Conservation (phyloP, 2,888 invertebrate genomes). For the Hypselothyrea guttata region DNA sequence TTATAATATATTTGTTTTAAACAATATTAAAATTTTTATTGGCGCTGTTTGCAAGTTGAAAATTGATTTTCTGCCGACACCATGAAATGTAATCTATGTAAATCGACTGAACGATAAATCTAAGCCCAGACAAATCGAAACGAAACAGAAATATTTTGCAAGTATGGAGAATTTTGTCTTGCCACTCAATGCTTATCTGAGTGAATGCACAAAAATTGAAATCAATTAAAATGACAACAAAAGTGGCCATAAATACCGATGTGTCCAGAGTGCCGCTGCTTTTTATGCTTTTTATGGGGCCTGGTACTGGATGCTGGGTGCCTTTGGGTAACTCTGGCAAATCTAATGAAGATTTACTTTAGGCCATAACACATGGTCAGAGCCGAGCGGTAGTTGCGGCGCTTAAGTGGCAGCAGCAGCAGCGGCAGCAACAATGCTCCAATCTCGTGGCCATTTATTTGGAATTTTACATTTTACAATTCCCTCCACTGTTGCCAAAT, state of each 20-base stretch:
- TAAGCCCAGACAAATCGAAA: conserved; percentile 19
- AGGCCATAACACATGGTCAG: conserved; percentile 73
- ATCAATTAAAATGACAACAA: conserved; percentile 76
- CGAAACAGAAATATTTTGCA: conserved; percentile 25
- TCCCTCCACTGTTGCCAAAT: too few species aligned
- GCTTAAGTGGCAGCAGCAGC: conserved; percentile 62
- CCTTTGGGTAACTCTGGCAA: conserved; percentile 76
- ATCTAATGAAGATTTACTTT: conserved; percentile 81
- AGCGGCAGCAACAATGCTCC: conserved; percentile 18
- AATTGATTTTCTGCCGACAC: conserved; percentile 6
- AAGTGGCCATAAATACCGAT: conserved; percentile 70
- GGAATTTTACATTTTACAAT: conserved; percentile 77
- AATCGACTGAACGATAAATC: conserved; percentile 36
- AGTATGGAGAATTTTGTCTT: conserved; percentile 43
- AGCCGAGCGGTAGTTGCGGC: conserved; percentile 27
- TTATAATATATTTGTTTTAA: too few species aligned
- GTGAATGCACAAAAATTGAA: conserved; percentile 66
- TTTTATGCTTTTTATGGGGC: conserved; percentile 57
- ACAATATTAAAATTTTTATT: conserved; percentile 10
- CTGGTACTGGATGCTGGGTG: too few species aligned
- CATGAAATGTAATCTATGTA: conserved; percentile 26
- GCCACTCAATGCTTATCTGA: conserved; percentile 61
- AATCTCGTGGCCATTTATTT: conserved; percentile 71
- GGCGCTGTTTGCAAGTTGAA: conserved; percentile 6
- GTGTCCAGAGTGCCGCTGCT: conserved; percentile 38